Conservation (phyloP, 1,140 invertebrate species). For the Orius laevigatus region DNA sequence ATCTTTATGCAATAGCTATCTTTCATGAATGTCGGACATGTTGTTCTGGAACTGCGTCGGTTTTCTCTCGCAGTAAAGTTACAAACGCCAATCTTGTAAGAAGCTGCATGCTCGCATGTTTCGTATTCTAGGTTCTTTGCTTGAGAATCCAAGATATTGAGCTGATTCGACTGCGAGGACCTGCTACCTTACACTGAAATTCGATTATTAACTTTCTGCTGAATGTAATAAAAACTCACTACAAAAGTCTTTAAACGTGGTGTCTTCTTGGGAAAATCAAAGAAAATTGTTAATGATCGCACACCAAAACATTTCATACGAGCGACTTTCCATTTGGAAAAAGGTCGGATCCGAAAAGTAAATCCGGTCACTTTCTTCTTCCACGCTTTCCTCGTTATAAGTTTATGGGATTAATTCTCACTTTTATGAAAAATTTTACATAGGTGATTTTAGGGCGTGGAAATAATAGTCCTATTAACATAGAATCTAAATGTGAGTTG, state of each 20-base stretch:
- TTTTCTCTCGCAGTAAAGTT: constrained; percentile 78
- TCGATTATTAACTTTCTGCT: no score
- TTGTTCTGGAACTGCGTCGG: constrained; percentile 85
- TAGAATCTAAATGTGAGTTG: no score
- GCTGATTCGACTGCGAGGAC: constrained; percentile 60
- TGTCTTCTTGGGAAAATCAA: constrained; percentile 90
- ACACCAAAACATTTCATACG: constrained; percentile 66
- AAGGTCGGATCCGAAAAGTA: constrained; percentile 68
- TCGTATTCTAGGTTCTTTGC: constrained; percentile 83
- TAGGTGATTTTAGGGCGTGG: constrained; percentile 74
- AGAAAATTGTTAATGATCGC: constrained; percentile 80
- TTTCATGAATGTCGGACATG: constrained; percentile 87
- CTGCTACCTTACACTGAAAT: constrained; percentile 42
- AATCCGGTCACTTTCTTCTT: constrained; percentile 77
- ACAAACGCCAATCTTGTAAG: constrained; percentile 80
- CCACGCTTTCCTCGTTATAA: constrained; percentile 89
- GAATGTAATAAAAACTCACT: constrained; percentile 46
- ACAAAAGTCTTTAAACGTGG: constrained; percentile 79
- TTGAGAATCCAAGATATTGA: constrained; percentile 61
- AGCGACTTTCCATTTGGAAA: constrained; percentile 79
- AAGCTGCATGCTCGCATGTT: constrained; percentile 63
- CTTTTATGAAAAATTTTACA: no score
- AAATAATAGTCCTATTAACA: no score
- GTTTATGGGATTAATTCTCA: no score
- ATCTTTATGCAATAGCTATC: constrained; percentile 65